Conservation (phyloP, 1,140 invertebrate species). For the Solenopsis invicta region DNA sequence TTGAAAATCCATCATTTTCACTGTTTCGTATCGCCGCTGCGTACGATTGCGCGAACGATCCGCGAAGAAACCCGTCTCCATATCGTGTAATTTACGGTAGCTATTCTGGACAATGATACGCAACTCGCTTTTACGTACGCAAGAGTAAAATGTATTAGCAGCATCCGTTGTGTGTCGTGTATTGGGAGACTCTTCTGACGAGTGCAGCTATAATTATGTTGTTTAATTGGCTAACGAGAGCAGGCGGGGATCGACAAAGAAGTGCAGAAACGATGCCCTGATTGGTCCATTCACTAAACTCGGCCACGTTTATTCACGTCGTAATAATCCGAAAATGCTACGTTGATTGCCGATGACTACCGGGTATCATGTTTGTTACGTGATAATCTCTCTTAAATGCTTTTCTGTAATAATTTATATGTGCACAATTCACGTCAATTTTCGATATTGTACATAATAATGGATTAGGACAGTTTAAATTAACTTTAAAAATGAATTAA, state of each 20-base stretch:
- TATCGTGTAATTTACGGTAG: background rate
- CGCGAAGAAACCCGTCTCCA: background rate
- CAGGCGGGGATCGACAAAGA: conserved; percentile 64
- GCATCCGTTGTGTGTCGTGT: conserved; percentile 70
- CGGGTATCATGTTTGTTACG: background rate
- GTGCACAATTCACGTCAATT: background rate
- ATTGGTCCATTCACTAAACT: conserved; percentile 75
- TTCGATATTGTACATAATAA: background rate
- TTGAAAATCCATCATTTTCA: conserved; percentile 45
- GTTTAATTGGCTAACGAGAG: conserved; percentile 81
- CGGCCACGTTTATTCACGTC: conserved; percentile 67
- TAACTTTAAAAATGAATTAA: conserved; percentile 22
- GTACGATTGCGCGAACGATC: conserved; percentile 12
- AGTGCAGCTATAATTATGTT: conserved; percentile 75
- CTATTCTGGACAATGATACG: background rate
- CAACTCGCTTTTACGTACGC: background rate
- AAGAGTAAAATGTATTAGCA: conserved; percentile 35
- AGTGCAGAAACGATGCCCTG: conserved; percentile 70
- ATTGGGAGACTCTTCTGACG: conserved; percentile 37
- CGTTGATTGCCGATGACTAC: conserved; percentile 5
- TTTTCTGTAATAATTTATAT: background rate
- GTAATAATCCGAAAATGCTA: conserved; percentile 69
- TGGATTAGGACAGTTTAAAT: background rate
- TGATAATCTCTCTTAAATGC: background rate
- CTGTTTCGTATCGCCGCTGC: background rate